phyloP scores from a whole-genome alignment of 2,797 vertebrate genomes.

The Catharus ustulatus region DNA sequence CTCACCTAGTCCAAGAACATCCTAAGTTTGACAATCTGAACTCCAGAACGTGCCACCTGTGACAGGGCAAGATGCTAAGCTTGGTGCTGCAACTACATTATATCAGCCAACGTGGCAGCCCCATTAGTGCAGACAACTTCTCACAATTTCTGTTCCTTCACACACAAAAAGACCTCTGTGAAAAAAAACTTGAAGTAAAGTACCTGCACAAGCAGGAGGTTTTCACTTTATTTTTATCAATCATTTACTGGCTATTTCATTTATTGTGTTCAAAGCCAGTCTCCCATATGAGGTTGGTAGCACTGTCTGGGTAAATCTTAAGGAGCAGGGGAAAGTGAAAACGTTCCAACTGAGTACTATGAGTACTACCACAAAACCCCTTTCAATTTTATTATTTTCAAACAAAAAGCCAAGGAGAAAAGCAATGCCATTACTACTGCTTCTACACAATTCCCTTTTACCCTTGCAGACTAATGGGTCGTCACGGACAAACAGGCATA shows the following conservation, averaged over 20 bases:
- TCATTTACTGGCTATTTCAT: not conserved
- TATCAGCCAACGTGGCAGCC: not conserved
- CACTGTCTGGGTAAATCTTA: not conserved
- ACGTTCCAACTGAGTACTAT: not conserved
- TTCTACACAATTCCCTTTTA: not conserved
- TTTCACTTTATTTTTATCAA: not conserved
- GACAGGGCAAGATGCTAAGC: not conserved
- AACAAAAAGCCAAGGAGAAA: not conserved
- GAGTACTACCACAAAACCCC: not conserved
- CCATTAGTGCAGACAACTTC: not conserved
- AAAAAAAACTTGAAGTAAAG: not conserved
- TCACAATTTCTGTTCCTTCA: not conserved
- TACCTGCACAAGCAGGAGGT: not conserved
- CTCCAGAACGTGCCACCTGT: not conserved
- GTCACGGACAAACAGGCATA: not conserved
- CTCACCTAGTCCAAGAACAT: not conserved
- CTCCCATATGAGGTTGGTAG: not conserved
- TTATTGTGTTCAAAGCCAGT: not conserved
- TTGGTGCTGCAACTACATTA: not conserved
- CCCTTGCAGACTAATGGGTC: not conserved
- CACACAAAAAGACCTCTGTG: not conserved
- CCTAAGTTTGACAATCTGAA: fast-evolving
- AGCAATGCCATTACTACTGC: not conserved
- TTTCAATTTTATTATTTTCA: not conserved
- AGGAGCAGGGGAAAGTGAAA: not conserved